phyloP scores from a whole-genome alignment of 2,113 vertebrate genomes.

The Nematolebias whitei region DNA sequence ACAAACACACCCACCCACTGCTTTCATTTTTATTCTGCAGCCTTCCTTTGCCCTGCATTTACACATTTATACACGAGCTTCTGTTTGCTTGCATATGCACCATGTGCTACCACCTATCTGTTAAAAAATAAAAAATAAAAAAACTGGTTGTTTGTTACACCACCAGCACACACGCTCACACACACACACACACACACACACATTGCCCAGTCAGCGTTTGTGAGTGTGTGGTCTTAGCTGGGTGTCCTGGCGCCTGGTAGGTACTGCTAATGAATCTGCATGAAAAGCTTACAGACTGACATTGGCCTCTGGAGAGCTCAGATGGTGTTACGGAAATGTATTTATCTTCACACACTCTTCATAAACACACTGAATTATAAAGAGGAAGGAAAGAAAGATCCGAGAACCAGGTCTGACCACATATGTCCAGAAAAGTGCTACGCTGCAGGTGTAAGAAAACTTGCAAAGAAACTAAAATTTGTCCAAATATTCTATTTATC shows the following conservation, averaged over 20 bases:
- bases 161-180: background rate
- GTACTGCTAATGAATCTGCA: conserved; percentile 55
- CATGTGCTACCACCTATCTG: conserved; percentile 31
- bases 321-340: conserved; percentile 32
- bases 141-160: conserved; percentile 49
- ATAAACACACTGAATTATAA: conserved; percentile 16
- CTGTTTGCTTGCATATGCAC: conserved; percentile 40
- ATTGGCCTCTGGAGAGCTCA: conserved; percentile 25
- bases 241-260: conserved; percentile 30
- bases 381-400: conserved; percentile 13
- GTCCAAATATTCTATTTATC: conserved; percentile 38
- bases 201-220: conserved; percentile 59
- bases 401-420: conserved; percentile 47
- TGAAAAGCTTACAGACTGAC: conserved; percentile 44
- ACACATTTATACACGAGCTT: conserved; percentile 42
- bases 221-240: conserved; percentile 20
- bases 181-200: too few relatives aligned
- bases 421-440: conserved; percentile 42
- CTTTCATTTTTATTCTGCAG: conserved; percentile 30
- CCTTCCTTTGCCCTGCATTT: conserved; percentile 56
- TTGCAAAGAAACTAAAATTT: conserved; percentile 12
- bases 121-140: too few relatives aligned
- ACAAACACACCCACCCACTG: background rate
- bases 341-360: conserved; percentile 13
- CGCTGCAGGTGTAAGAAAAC: conserved; percentile 41